Conservation (phyloP, 2,797 vertebrate species). For the Cyprinella venusta region DNA sequence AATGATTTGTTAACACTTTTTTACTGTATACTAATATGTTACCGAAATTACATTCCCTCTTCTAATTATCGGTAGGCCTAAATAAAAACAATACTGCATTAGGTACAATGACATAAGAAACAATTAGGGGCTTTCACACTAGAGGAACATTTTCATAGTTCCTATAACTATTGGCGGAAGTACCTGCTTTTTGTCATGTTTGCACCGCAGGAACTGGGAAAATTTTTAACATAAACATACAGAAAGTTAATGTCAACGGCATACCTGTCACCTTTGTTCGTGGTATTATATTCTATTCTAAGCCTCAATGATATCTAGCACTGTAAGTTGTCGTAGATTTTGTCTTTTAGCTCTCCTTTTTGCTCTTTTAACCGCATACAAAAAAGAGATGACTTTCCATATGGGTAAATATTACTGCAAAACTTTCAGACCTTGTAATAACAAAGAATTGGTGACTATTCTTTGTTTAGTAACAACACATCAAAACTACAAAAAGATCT, state of each 20-base stretch:
- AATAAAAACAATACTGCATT: conserved; percentile 3
- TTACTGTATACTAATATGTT: neutral
- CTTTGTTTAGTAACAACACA: neutral
- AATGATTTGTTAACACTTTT: neutral
- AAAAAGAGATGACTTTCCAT: neutral
- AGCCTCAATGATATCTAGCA: too few species aligned
- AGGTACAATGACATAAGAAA: neutral
- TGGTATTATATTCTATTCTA: too few species aligned
- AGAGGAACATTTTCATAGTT: neutral
- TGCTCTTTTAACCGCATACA: too few species aligned
- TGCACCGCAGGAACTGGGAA: neutral
- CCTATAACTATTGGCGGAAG: neutral
- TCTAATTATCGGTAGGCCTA: neutral
- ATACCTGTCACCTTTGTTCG: too few species aligned
- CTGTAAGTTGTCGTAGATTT: too few species aligned
- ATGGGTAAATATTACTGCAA: neutral
- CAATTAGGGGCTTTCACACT: neutral
- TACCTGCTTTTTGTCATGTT: neutral
- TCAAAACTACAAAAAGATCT: conserved; percentile 3
- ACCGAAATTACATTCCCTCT: neutral
- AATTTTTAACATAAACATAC: too few species aligned
- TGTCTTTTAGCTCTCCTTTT: too few species aligned
- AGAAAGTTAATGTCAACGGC: too few species aligned
- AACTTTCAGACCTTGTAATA: neutral
- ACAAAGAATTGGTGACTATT: neutral